Evolutionary conservation across 2,113 vertebrate genomes (phyloP).

Genomic region (Nerophis ophidion): DNA sequence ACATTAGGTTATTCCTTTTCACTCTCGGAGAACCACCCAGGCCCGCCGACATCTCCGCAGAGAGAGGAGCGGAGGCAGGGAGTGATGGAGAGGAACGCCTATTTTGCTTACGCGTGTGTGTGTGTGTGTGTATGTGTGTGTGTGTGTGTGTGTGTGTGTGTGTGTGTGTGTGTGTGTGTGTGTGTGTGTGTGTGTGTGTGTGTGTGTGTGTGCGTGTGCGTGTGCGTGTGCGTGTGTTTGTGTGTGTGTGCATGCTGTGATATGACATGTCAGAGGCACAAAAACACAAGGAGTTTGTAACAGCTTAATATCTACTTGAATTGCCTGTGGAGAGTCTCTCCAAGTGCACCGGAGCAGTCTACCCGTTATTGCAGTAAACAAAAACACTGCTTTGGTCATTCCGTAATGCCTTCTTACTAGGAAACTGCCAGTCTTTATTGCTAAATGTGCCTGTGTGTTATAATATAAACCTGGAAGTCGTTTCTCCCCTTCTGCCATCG

Average conservation of each 20-base stretch:
- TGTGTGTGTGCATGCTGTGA: neutral
- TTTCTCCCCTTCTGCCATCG: too few species aligned
- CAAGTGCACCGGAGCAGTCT: constrained; percentile 14
- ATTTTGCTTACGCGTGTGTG: constrained; percentile 30
- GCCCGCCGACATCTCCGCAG: constrained; percentile 42
- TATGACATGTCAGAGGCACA: neutral
- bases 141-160: constrained; percentile 5
- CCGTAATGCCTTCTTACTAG: too few species aligned
- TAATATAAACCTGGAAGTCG: too few species aligned
- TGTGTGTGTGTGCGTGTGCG: constrained; percentile 9
- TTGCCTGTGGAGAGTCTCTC: constrained; percentile 17
- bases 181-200: constrained; percentile 12
- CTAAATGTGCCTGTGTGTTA: too few species aligned
- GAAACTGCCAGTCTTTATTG: too few species aligned
- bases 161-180: constrained; percentile 23
- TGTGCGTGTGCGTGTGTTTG: constrained; percentile 21
- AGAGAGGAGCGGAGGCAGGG: neutral
- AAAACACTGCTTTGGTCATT: too few species aligned
- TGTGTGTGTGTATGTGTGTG: constrained; percentile 16
- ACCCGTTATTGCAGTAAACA: too few species aligned
- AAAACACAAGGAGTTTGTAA: neutral
- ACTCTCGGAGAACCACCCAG: constrained; percentile 50
- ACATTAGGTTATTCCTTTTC: constrained; percentile 59
- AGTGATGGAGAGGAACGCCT: constrained; percentile 4
- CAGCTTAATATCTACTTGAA: constrained; percentile 29